These are phyloP conservation scores for Pentalonia nigronervosa DNA, from an alignment of 1,140 invertebrate genomes.

Conservation along the genomic window DNA sequence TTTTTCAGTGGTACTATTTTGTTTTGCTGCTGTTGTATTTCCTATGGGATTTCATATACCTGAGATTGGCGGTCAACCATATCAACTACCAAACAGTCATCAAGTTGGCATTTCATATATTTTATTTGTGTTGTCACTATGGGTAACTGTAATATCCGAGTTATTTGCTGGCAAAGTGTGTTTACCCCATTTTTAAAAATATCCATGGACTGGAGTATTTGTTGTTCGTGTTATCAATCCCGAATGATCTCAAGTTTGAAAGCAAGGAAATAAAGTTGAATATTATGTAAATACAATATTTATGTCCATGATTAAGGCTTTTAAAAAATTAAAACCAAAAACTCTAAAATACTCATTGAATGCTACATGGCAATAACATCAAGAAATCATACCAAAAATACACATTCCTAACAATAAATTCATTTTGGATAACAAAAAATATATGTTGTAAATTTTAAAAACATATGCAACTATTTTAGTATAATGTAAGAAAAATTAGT, in stretches of 20 bases:
- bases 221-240: not conserved
- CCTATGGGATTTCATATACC: slow-evolving; percentile 95
- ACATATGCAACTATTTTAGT: not conserved
- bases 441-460: not conserved
- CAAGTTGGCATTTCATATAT: slow-evolving; percentile 96
- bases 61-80: slow-evolving; percentile 93
- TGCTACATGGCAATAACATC: not conserved
- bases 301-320: not conserved
- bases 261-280: slow-evolving; percentile 3
- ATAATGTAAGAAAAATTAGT: not conserved
- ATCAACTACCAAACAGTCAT: slow-evolving; percentile 93
- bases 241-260: not conserved
- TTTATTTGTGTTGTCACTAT: slow-evolving; percentile 90
- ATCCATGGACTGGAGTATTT: not conserved
- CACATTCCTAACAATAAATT: not conserved
- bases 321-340: not conserved
- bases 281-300: not conserved
- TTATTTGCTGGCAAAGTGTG: slow-evolving; percentile 98
- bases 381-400: not conserved
- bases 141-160: slow-evolving; percentile 96
- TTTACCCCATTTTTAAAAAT: slow-evolving; percentile 84
- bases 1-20: slow-evolving; percentile 91
- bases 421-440: not conserved
- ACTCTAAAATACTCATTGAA: not conserved
- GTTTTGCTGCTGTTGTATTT: slow-evolving; percentile 92